Evolutionary conservation across 2,113 vertebrate genomes (phyloP).

Genomic region (Cynopterus brachyotis): DNA sequence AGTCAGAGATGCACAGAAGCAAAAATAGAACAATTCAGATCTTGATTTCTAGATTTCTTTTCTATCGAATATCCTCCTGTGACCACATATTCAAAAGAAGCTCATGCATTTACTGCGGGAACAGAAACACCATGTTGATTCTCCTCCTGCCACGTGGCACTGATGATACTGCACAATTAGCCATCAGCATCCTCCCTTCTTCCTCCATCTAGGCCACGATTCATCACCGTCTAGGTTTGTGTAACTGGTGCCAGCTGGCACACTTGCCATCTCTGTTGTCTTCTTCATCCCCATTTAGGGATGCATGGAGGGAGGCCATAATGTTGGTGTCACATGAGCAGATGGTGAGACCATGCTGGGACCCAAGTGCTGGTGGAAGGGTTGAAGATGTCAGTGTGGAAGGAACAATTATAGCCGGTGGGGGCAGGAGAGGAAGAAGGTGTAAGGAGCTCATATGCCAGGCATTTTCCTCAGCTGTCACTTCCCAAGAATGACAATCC

Average conservation of each 20-base stretch:
- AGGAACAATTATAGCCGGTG: background rate
- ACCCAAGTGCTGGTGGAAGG: background rate
- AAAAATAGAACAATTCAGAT: background rate
- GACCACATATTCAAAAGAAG: background rate
- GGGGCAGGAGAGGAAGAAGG: background rate
- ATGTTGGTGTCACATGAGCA: conserved; percentile 65
- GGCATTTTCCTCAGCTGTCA: background rate
- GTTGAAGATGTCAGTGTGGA: background rate
- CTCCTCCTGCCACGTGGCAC: background rate
- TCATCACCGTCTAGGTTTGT: conserved; percentile 36
- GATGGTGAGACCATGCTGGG: conserved; percentile 50
- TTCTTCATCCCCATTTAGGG: conserved; percentile 29
- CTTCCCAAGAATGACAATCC: background rate
- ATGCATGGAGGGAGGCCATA: conserved; percentile 59
- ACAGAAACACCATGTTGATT: background rate
- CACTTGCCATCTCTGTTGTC: background rate
- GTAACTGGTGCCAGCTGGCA: conserved; percentile 60
- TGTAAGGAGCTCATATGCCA: background rate
- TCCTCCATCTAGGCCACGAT: background rate
- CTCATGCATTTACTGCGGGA: background rate
- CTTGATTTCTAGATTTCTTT: background rate
- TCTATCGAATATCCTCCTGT: background rate
- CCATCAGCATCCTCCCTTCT: background rate
- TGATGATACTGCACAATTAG: background rate
- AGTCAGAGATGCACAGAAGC: background rate